Conservation (phyloP, 2,797 vertebrate species). For the Rousettus madagascariensis region DNA sequence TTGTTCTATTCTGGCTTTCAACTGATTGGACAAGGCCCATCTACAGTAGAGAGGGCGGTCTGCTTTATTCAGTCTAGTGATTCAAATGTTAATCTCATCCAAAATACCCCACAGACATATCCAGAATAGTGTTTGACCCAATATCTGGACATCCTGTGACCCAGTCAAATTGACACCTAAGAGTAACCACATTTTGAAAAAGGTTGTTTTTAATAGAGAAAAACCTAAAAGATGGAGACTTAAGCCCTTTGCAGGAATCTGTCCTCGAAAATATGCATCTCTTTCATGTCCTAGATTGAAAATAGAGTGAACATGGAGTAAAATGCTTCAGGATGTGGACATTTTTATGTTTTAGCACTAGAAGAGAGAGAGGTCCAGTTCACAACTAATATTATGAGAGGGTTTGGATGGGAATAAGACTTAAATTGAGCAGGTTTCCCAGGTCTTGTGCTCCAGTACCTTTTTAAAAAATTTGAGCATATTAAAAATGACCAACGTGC, state of each 20-base stretch:
- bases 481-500: background rate
- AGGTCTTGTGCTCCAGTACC: background rate
- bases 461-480: background rate
- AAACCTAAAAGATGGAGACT: background rate
- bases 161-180: background rate
- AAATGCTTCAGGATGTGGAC: background rate
- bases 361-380: background rate
- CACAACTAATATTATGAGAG: background rate
- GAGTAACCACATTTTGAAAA: background rate
- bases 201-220: background rate
- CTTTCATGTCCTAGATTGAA: slow-evolving; percentile 18
- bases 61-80: background rate
- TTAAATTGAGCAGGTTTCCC: background rate
- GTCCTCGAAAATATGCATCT: background rate
- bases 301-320: background rate
- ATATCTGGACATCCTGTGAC: no score
- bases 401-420: background rate
- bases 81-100: background rate
- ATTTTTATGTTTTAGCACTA: background rate
- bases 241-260: background rate
- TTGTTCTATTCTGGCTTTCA: background rate
- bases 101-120: background rate
- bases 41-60: fast-evolving
- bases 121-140: background rate
- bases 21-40: background rate